A percentile compares a stretch with the other conserved stretches of the same genome.
Conservation (phyloP, 2,888 invertebrate genomes). For the Polyommatus iphigenia region DNA sequence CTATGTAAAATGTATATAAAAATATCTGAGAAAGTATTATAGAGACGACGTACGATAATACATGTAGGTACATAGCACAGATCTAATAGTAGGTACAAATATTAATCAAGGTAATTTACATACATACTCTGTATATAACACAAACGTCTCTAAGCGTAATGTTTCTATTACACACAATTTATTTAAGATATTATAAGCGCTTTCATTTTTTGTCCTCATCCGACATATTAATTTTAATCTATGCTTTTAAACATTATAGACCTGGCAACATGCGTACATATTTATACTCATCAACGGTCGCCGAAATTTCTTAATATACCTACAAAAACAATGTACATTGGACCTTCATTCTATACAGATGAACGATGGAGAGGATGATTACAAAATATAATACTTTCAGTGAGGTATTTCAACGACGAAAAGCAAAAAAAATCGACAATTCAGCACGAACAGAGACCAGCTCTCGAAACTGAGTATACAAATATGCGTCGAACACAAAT, state of each 20-base stretch:
- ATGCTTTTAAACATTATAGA: constrained; percentile 52
- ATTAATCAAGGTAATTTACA: constrained; percentile 73
- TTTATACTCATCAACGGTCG: constrained; percentile 52
- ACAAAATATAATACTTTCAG: constrained; percentile 53
- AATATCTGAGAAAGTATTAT: constrained; percentile 33
- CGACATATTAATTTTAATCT: constrained; percentile 53
- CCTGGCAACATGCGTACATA: constrained; percentile 50
- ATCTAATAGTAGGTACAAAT: constrained; percentile 73
- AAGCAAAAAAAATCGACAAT: constrained; percentile 48
- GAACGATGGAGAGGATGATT: constrained; percentile 55
- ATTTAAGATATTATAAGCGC: constrained; percentile 60
- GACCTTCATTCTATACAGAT: constrained; percentile 64
- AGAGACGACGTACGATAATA: constrained; percentile 33
- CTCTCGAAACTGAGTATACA: constrained; percentile 59
- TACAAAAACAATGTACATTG: constrained; percentile 73
- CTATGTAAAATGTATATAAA: constrained; percentile 32
- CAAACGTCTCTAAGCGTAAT: constrained; percentile 75
- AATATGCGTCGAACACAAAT: constrained; percentile 66
- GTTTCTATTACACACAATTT: constrained; percentile 74
- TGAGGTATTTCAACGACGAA: constrained; percentile 47
- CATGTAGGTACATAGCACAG: constrained; percentile 59
- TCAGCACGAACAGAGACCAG: constrained; percentile 67
- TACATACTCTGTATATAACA: constrained; percentile 70
- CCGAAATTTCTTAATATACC: constrained; percentile 61
- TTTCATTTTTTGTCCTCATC: constrained; percentile 59